These are phyloP conservation scores for Electrona antarctica DNA, from an alignment of 2,113 vertebrate genomes.

Conservation along the genomic window DNA sequence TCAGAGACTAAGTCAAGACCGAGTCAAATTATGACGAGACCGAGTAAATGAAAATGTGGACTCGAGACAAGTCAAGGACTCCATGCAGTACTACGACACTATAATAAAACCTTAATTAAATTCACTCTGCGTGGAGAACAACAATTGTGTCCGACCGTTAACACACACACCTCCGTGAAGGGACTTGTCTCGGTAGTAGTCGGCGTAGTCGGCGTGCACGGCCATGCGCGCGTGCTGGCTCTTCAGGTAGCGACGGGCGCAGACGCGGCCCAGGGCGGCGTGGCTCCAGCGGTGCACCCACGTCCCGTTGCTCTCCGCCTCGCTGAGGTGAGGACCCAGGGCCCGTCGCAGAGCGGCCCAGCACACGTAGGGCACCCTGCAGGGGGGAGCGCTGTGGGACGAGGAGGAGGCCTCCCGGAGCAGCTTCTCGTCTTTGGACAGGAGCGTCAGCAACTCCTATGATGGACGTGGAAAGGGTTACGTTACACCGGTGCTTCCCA, in stretches of 20 bases:
- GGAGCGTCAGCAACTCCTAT: constrained; percentile 69
- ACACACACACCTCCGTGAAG: neutral
- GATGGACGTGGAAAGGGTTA: neutral
- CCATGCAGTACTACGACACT: too few species aligned
- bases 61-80: too few species aligned
- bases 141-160: too few species aligned
- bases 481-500: too few species aligned
- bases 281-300: constrained; percentile 75
- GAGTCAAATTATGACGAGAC: too few species aligned
- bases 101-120: too few species aligned
- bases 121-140: too few species aligned
- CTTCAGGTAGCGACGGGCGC: constrained; percentile 61
- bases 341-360: constrained; percentile 62
- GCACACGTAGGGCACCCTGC: constrained; percentile 65
- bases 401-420: constrained; percentile 60
- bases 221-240: constrained; percentile 52
- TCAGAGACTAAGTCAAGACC: too few species aligned
- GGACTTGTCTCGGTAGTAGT: constrained; percentile 59
- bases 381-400: constrained; percentile 18
- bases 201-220: constrained; percentile 66
- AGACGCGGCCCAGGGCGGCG: constrained; percentile 44
- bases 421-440: constrained; percentile 63
- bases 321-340: constrained; percentile 63
- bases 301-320: constrained; percentile 73
- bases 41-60: too few species aligned